Evolutionary conservation across 1,140 invertebrate genomes (phyloP), one percentile per base, ranked within the genome.

Genomic region (Metaphire vulgaris): DNA sequence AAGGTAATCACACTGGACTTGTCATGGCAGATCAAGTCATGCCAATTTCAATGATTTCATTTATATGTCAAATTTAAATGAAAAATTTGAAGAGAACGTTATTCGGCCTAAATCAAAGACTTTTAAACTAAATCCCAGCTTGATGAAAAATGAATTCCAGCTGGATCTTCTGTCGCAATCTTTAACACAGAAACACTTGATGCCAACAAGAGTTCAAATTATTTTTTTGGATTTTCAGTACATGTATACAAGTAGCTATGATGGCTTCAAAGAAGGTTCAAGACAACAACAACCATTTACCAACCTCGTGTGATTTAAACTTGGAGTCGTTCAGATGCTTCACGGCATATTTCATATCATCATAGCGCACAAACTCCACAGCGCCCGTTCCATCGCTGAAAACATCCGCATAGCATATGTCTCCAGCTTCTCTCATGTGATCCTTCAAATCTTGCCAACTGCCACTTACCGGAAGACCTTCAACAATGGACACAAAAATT

Each of bases 391-490:
- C 96, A 87, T 99, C 96, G 87, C 98, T 98, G 87, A 95, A 98
- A 31, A 97, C 94, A 89, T 99, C 97, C 0, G 97, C 96, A 87
- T 97, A 99, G 85, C 96, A 98, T 1, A 99, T 96, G 88, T 99
- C 97, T 21, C 97, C 97, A 32, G 96, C 96, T 86, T 99, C 97
- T 65, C 97, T 89, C 97, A 99, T 99, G 83, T 98, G 96, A 88
- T 99, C 97, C 85, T 99, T 99, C 31, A 99, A 88, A 88, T 99
- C 97, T 88, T 99, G 95, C 94, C 95, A 98, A 77, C 94, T 96
- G 0, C 96, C 96, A 68, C 92, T 93, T 0, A 92, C 90, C 33
- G 96, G 94, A 70, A 94, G 87, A 79, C 92, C 92, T 91, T 78
- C 74, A 56, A 14, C 21, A 69, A 69, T n/a, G n/a, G n/a, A n/a